Evolutionary conservation across 2,113 vertebrate genomes (phyloP).

Genomic region (Balaenoptera acutorostrata): DNA sequence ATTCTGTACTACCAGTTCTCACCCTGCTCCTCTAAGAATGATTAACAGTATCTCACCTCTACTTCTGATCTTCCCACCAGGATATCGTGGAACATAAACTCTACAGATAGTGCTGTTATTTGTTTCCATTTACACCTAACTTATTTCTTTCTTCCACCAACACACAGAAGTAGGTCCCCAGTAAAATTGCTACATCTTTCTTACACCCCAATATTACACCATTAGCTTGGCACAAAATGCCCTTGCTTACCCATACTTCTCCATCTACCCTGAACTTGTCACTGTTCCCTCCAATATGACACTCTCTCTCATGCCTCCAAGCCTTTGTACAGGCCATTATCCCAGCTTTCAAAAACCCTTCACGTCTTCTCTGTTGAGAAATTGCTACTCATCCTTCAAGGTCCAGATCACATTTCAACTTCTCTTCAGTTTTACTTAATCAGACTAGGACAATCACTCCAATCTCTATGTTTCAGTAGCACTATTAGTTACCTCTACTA

Average conservation of each 20-base stretch:
- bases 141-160: not conserved
- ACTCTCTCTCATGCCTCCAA: not conserved
- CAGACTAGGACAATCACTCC: not conserved
- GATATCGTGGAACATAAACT: not conserved
- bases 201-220: not conserved
- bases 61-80: not conserved
- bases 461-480: not conserved
- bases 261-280: not conserved
- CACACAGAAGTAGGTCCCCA: not conserved
- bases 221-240: not conserved
- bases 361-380: not conserved
- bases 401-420: not conserved
- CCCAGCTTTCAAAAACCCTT: not conserved
- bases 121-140: not conserved
- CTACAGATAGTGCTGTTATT: not conserved
- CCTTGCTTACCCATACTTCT: not conserved
- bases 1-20: not conserved
- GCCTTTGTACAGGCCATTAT: not conserved
- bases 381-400: not conserved
- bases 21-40: not conserved
- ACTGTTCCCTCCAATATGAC: not conserved
- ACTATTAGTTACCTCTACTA: not conserved
- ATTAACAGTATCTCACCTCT: not conserved
- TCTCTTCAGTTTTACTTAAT: not conserved
- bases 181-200: not conserved